phyloP scores from a whole-genome alignment of 2,888 invertebrate genomes.

The Cheilosia soror region DNA sequence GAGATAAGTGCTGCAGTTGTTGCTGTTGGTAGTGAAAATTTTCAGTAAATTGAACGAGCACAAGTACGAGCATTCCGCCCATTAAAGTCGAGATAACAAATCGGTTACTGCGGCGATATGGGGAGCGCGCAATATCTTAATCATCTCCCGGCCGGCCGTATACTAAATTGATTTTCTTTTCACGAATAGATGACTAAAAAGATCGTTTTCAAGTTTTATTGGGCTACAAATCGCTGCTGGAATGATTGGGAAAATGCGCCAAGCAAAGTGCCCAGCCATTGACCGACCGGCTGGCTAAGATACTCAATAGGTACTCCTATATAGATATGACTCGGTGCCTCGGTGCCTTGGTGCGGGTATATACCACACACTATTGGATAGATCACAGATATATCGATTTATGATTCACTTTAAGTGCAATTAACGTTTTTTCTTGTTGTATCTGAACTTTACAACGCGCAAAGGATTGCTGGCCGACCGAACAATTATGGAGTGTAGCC shows the following conservation, averaged over 20 bases:
- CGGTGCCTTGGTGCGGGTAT: not conserved
- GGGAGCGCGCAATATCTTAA: conserved; percentile 48
- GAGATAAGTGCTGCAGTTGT: conserved; percentile 32
- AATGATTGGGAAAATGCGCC: conserved; percentile 36
- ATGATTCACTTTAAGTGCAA: conserved; percentile 62
- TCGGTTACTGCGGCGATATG: conserved; percentile 1
- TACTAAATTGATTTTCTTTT: conserved; percentile 58
- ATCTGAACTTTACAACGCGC: conserved; percentile 36
- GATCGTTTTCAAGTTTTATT: conserved; percentile 25
- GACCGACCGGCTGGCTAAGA: not conserved
- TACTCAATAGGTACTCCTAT: too few species aligned
- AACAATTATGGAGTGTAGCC: not conserved
- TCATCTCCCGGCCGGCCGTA: conserved; percentile 21
- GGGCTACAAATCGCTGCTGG: conserved; percentile 33
- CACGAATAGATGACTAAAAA: conserved; percentile 28
- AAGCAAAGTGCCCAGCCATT: conserved; percentile 9
- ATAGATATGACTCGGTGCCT: not conserved
- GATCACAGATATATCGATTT: conserved; percentile 38
- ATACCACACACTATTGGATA: not conserved
- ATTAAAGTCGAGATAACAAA: conserved; percentile 49
- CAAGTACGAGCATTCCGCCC: conserved; percentile 14
- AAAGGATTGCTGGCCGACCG: not conserved
- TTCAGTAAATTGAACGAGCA: conserved; percentile 60
- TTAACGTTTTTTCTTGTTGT: conserved; percentile 49
- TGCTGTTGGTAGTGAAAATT: conserved; percentile 38